Evolutionary conservation across 2,113 vertebrate genomes (phyloP).

Genomic region (Gopherus evgoodei): DNA sequence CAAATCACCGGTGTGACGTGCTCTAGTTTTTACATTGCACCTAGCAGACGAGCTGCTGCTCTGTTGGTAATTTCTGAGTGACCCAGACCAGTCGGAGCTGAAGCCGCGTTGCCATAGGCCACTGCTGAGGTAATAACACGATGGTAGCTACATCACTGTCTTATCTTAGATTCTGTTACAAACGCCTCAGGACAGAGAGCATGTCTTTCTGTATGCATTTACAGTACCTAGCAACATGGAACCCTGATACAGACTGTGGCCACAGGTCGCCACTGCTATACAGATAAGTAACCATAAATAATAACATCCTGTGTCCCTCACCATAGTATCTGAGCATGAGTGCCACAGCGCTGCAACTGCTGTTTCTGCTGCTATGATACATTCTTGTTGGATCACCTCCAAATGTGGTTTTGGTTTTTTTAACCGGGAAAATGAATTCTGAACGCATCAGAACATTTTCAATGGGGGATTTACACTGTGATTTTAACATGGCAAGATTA

Average conservation of each 20-base stretch:
- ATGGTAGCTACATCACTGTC: neutral
- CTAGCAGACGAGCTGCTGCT: neutral
- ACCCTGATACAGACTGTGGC: too few species aligned
- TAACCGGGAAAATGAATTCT: neutral
- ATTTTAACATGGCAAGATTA: neutral
- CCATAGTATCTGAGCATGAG: neutral
- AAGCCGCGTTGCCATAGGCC: neutral
- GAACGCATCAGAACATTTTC: neutral
- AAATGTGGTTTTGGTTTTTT: neutral
- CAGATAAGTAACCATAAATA: neutral
- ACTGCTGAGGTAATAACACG: neutral
- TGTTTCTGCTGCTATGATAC: rapidly evolving
- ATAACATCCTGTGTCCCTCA: rapidly evolving
- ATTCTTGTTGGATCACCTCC: neutral
- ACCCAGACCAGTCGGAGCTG: neutral
- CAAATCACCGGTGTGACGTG: neutral
- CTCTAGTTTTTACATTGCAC: neutral
- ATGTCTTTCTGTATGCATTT: neutral
- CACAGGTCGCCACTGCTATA: too few species aligned
- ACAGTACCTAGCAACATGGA: neutral
- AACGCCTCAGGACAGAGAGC: neutral
- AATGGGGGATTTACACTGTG: neutral
- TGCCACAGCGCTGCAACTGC: neutral
- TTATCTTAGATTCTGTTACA: neutral
- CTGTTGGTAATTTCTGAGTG: neutral